A percentile compares a stretch with the other conserved stretches of the same genome.
phyloP scores from a whole-genome alignment of 2,797 vertebrate genomes.

The Molossus molossus region DNA sequence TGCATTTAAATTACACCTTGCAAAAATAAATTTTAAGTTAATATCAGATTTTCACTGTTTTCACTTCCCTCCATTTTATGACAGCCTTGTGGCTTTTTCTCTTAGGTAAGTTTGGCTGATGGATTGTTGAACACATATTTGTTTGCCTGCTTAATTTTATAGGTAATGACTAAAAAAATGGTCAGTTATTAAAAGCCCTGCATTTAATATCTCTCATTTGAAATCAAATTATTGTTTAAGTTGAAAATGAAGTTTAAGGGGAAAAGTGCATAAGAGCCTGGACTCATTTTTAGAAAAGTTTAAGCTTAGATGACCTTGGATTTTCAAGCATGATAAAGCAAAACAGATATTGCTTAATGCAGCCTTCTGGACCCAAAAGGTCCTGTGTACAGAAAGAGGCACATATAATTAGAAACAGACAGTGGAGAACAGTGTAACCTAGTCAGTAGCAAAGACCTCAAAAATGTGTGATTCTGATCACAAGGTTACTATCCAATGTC shows the following conservation, averaged over 20 bases:
- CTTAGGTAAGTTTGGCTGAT: conserved; percentile 9
- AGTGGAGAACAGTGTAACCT: not conserved
- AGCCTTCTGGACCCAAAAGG: not conserved
- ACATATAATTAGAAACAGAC: not conserved
- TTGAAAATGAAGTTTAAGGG: conserved; percentile 37
- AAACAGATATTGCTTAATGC: not conserved
- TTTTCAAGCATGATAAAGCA: conserved; percentile 24
- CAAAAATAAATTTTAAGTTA: conserved; percentile 54
- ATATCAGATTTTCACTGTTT: conserved; percentile 8
- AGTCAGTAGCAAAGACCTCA: not conserved
- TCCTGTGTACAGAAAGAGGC: not conserved
- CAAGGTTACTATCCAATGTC: not conserved
- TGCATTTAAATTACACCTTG: conserved; percentile 29
- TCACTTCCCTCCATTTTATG: not conserved
- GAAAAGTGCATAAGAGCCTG: not conserved
- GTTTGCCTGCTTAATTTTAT: conserved; percentile 50
- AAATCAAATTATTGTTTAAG: conserved; percentile 68
- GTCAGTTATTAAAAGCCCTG: conserved; percentile 54
- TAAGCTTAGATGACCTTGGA: conserved; percentile 28
- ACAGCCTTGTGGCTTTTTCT: conserved; percentile 26
- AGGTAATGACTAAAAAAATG: conserved; percentile 65
- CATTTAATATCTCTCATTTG: conserved; percentile 65
- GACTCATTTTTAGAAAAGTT: conserved; percentile 27
- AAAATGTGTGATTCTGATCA: not conserved
- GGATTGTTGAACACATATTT: conserved; percentile 33